Percentiles rank a stretch among this genome's conserved stretches.
Evolutionary conservation across 2,888 invertebrate genomes (phyloP).

Genomic region (Caenorhabditis drosophilae): DNA sequence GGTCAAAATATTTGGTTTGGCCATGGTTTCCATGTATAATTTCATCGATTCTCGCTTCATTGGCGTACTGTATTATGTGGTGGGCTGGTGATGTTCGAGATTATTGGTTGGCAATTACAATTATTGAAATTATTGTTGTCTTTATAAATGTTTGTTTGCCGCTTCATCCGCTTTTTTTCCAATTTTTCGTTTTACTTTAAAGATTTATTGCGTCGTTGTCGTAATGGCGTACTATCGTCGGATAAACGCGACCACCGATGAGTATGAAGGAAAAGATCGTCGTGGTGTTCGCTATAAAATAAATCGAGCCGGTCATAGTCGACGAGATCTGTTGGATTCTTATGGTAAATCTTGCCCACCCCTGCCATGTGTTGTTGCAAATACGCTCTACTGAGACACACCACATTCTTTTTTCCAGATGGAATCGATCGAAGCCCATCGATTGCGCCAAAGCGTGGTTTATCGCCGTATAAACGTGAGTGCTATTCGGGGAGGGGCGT

Average conservation of each 20-base stretch:
- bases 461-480: too few species aligned
- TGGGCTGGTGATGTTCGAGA: conserved; percentile 68
- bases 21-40: conserved; percentile 68
- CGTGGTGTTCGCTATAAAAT: conserved; percentile 30
- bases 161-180: too few species aligned
- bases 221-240: conserved; percentile 63
- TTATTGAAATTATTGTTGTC: conserved; percentile 65
- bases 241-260: conserved; percentile 56
- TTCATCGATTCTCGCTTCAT: conserved; percentile 59
- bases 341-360: too few species aligned
- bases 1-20: conserved; percentile 65
- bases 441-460: conserved; percentile 4
- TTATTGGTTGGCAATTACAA: conserved; percentile 68
- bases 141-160: conserved; percentile 61
- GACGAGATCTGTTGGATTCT: conserved; percentile 40
- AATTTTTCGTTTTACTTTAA: too few species aligned
- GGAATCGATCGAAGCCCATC: conserved; percentile 4
- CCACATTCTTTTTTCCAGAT: too few species aligned
- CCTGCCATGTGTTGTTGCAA: too few species aligned
- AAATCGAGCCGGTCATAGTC: conserved; percentile 26
- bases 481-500: too few species aligned
- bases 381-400: too few species aligned
- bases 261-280: conserved; percentile 59
- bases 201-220: conserved; percentile 65
- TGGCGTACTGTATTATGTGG: conserved; percentile 68